These are phyloP conservation scores for Erythrolamprus reginae DNA, from an alignment of 2,113 vertebrate species.

Conservation along the genomic window DNA sequence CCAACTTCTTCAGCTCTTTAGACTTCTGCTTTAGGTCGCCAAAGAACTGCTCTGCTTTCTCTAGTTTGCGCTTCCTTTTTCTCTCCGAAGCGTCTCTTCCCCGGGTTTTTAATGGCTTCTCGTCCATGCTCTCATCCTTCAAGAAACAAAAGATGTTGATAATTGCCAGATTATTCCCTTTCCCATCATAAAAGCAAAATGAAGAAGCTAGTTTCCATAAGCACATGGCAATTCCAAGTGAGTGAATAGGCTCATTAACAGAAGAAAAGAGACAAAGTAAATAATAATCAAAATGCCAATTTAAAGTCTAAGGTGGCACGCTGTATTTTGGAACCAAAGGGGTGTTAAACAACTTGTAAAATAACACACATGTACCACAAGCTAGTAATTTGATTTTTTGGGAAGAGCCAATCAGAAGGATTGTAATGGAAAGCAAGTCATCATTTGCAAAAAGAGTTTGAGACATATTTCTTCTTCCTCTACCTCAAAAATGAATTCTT, in stretches of 20 bases:
- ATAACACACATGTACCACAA: background rate
- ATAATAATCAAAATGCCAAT: background rate
- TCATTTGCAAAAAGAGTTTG: background rate
- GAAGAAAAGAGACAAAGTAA: background rate
- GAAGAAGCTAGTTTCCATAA: background rate
- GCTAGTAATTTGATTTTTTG: background rate
- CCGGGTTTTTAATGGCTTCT: conserved; percentile 89
- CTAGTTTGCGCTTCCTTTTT: conserved; percentile 89
- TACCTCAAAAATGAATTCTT: background rate
- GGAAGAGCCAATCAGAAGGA: background rate
- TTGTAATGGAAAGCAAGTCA: background rate
- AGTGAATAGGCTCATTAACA: background rate
- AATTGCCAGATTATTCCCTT: background rate
- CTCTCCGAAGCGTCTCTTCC: conserved; percentile 87
- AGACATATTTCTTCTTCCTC: background rate
- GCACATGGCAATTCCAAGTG: background rate
- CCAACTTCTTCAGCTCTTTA: conserved; percentile 87
- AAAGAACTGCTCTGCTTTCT: conserved; percentile 86
- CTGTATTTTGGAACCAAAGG: background rate
- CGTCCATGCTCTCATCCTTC: conserved; percentile 87
- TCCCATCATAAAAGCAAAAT: background rate
- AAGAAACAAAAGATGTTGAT: conserved; percentile 21
- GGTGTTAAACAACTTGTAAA: background rate
- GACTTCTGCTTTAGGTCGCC: conserved; percentile 76
- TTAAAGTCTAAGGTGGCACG: background rate